A percentile compares a stretch with the other conserved stretches of the same genome.
Conservation (phyloP, 2,797 vertebrate genomes). For the Poecilia gillii region DNA sequence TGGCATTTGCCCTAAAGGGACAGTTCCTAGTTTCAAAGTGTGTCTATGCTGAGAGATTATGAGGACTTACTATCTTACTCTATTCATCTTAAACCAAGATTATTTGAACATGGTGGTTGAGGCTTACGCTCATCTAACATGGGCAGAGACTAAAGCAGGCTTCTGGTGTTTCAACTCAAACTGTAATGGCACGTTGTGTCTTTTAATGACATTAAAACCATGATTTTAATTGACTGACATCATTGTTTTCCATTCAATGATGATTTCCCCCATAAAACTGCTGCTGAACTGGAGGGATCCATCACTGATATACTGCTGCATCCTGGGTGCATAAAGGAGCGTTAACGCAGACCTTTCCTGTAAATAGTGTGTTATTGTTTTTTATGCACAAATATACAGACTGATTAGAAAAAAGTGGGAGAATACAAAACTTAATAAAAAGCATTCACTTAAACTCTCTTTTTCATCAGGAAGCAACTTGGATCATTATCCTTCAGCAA, state of each 20-base stretch:
- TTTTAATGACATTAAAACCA: background rate
- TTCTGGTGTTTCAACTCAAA: too few species aligned
- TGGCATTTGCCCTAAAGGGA: background rate
- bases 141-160: too few species aligned
- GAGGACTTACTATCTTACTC: background rate
- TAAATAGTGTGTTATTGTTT: background rate
- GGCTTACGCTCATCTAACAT: too few species aligned
- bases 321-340: too few species aligned
- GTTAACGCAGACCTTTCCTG: background rate
- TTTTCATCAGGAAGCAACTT: background rate
- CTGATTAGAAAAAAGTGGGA: background rate
- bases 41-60: background rate
- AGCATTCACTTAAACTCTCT: background rate
- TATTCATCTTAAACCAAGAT: too few species aligned
- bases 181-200: too few species aligned
- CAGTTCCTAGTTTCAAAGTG: background rate
- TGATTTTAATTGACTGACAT: background rate
- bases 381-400: background rate
- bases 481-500: background rate
- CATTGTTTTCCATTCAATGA: too few species aligned
- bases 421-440: background rate
- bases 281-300: too few species aligned
- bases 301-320: too few species aligned
- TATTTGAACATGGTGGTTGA: too few species aligned
- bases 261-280: too few species aligned